Conservation (phyloP, 37 sponge, comb jelly and placozoan genomes). For the Geodia barretti region DNA sequence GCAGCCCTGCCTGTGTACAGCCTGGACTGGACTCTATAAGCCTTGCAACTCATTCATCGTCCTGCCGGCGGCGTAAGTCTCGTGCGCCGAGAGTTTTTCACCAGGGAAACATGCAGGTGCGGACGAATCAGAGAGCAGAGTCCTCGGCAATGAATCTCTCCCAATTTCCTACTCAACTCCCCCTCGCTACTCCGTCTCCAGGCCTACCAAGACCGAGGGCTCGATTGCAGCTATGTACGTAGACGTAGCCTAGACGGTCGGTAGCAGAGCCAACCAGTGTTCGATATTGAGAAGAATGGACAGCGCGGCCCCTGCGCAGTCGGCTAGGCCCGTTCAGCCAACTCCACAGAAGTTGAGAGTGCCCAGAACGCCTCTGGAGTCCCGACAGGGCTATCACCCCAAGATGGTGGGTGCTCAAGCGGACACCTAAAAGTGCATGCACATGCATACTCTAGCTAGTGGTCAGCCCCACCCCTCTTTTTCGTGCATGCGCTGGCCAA, state of each 20-base stretch:
- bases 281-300: no score
- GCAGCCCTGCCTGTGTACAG: no score
- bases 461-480: not conserved
- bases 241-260: no score
- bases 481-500: no score
- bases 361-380: constrained; percentile 60
- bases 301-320: no score
- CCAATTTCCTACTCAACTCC: not conserved
- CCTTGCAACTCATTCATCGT: no score
- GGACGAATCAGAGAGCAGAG: constrained; percentile 9
- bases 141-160: not conserved
- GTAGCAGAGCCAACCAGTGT: no score
- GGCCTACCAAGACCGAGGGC: no score
- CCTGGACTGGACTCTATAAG: no score
- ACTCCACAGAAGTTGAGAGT: constrained; percentile 1
- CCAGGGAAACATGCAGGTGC: constrained; percentile 7
- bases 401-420: constrained; percentile 20
- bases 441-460: not conserved
- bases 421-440: not conserved
- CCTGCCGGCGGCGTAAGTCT: no score
- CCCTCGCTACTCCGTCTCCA: not conserved
- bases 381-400: constrained; percentile 61
- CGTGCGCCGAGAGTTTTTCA: no score
- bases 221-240: no score
- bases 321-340: not conserved